phyloP scores from a whole-genome alignment of 2,888 invertebrate genomes.

The Tiliacea aurago region DNA sequence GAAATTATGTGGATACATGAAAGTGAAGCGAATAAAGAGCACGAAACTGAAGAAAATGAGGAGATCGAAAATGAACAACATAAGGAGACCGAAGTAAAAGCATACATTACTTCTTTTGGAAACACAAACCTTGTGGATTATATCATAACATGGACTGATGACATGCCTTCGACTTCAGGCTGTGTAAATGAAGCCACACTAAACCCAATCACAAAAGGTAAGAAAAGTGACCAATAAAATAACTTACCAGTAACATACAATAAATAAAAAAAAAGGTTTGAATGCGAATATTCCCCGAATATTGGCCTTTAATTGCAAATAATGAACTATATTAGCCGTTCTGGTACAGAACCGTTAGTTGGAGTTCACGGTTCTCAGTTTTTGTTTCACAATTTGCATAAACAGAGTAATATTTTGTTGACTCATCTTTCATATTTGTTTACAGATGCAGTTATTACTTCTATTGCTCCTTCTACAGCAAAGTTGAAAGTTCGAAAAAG shows the following conservation, averaged over 20 bases:
- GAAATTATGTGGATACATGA: background rate
- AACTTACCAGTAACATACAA: background rate
- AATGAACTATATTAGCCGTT: too few species aligned
- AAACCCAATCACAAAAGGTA: background rate
- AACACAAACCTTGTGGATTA: background rate
- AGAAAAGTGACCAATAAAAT: background rate
- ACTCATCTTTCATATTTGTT: background rate
- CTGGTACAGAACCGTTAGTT: background rate
- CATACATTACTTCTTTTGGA: background rate
- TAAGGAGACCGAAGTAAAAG: background rate
- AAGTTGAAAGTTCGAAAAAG: background rate
- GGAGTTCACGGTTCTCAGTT: background rate
- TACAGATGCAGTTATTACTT: background rate
- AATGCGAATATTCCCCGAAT: too few species aligned
- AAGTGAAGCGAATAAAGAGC: background rate
- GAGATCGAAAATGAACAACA: background rate
- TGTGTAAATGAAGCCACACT: background rate
- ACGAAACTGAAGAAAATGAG: background rate
- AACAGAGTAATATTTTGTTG: background rate
- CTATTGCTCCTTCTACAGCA: too few species aligned
- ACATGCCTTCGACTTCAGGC: conserved; percentile 1
- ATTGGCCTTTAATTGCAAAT: too few species aligned
- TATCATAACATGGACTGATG: background rate
- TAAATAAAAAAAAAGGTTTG: too few species aligned
- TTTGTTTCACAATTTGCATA: background rate